A percentile compares a stretch with the other conserved stretches of the same genome.
Evolutionary conservation across 2,888 invertebrate species (phyloP).

Genomic region (Molorchus minor): DNA sequence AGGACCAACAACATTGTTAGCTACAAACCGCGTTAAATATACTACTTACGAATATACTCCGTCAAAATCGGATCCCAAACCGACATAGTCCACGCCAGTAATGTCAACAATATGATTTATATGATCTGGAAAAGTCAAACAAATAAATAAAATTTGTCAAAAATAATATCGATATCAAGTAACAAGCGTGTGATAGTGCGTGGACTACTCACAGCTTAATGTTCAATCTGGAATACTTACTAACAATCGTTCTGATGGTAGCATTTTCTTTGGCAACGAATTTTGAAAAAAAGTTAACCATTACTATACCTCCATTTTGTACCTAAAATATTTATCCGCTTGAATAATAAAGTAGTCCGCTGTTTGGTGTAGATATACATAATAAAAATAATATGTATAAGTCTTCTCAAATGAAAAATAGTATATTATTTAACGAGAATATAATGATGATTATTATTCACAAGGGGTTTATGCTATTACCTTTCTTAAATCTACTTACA

Average conservation of each 20-base stretch:
- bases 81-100: constrained; percentile 65
- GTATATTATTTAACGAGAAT: too few relatives aligned
- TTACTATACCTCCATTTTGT: constrained; percentile 75
- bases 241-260: constrained; percentile 73
- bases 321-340: too few relatives aligned
- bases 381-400: too few relatives aligned
- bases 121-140: constrained; percentile 59
- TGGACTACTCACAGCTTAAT: not conserved
- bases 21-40: too few relatives aligned
- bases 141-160: constrained; percentile 42
- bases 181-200: not conserved
- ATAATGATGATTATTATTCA: too few relatives aligned
- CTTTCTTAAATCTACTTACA: constrained; percentile 56
- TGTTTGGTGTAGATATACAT: too few relatives aligned
- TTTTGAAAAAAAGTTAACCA: constrained; percentile 77
- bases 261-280: constrained; percentile 67
- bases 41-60: constrained; percentile 59
- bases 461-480: too few relatives aligned
- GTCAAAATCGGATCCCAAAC: constrained; percentile 66
- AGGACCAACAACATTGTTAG: too few relatives aligned
- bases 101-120: constrained; percentile 65
- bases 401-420: too few relatives aligned
- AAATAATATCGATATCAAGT: not conserved
- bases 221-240: constrained; percentile 58
- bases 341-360: too few relatives aligned